Base-by-base conservation (phyloP, 2,113 vertebrate species). In the Oreochromis spilurus region DNA sequence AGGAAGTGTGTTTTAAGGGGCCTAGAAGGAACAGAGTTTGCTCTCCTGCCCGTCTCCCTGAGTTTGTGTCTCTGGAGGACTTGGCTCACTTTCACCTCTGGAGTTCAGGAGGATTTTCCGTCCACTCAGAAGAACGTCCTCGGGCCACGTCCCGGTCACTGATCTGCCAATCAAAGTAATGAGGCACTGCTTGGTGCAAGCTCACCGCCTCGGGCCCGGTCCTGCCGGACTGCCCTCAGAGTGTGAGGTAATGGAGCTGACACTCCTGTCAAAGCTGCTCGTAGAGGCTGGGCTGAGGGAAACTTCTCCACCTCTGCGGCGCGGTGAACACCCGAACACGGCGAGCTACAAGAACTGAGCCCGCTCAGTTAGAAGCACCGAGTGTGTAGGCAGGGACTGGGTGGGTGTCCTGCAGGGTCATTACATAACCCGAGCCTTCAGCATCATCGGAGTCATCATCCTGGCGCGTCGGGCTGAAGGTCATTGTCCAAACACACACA, bases 91-190 rank as follows among this genome's bases (percentile, higher is more conserved):
- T 78, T 45, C 84, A 82, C 84, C 84, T 84, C 84, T 12, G 11
- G 50, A 11, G 60, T 48, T 77, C 84, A 83, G 88, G 81, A 86
- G 57, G 13, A n/a, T 52, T 31, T 13, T 79, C 70, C 0, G n/a
- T 58, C 48, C 80, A 5, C 84, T 85, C 9, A 6, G 60, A 81
- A 65, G 38, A 77, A 79, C n/a, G 77, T 78, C 89, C 87, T 79
- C 13, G 77, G 84, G 84, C 79, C 88, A 85, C 84, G 83, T 92
- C 88, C 88, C 91, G 92, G 86, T 91, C 94, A 87, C 79, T 84
- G 92, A 92, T 94, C 91, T 55, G 88, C 89, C 91, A 91, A 94
- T 95, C 93, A 94, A 54, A 94, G 85, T 93, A 93, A 95, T 94
- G 93, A 94, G 89, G 87, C 87, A 31, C 81, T 77, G 88, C 55